Base-by-base conservation (phyloP, 2,113 vertebrate genomes). In the Hyla sarda region DNA sequence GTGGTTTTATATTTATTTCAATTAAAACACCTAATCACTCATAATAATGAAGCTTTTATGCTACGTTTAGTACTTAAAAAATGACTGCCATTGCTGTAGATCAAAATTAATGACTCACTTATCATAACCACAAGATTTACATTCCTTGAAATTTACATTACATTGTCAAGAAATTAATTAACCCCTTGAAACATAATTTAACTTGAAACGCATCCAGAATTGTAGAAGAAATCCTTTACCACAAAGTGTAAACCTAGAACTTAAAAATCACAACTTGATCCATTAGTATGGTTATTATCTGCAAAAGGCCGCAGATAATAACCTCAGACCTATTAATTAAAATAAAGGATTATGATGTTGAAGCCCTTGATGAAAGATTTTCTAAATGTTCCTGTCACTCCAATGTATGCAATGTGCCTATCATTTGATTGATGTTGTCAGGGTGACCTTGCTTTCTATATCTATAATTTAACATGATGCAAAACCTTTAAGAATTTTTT, bases 21-120 rank as follows among this genome's bases (percentile, higher is more conserved):
- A 73, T 83, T 73, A 83, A 73, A 71, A 73, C 32, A 73, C 23
- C 82, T 83, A 83, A 83, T 83, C 82, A 56, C 30, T 73, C 50
- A 54, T 73, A 56, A 83, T 83, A 83, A 73, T 54, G 48, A 41
- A 37, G 67, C 48, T 83, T 73, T 83, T 73, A 83, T 83, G 82
- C 32, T 41, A 73, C 28, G 5, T 83, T 83, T 83, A 73, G 30
- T 56, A 17, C 23, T 73, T 34, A 72, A 28, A 52, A 56, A 73
- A 54, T 69, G 47, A 52, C 37, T 50, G 19, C 65, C 30, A 82
- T 50, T 82, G 81, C 65, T 30, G 45, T 71, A 71, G 34, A 73
- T 83, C 48, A 73, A 73, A 83, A 41, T 83, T 23, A 83, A 73
- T 83, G 67, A 71, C 67, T 72, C 82, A 34, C 19, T 54, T 83